Base-by-base conservation (phyloP, 64 coral and sea anemone genomes). In the Pachyseris speciosa region DNA sequence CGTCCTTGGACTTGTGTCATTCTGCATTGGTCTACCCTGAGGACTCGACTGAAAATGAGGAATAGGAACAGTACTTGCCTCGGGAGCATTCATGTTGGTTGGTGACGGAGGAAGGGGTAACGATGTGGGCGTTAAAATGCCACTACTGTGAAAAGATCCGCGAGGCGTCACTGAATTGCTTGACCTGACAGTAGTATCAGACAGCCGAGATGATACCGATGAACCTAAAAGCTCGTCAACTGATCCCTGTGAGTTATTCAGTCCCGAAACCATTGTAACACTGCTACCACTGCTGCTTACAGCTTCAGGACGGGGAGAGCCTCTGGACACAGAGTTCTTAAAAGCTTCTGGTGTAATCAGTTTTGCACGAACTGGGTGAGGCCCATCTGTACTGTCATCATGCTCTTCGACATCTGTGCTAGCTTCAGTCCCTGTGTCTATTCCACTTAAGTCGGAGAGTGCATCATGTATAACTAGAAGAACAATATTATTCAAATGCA, bases 341-440 rank as follows among this genome's bases (percentile, higher is more conserved):
- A 98, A 98, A 1, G 96, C 96, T 52, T 98, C 93, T 17, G 96
- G 96, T 19, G 96, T 87, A 20, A 98, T 95, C 1, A 98, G 93
- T 29, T 92, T 98, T 1, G 89, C 78, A 20, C 52, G 79, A 15
- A 66, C 10, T 55, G 91, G 61, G 19, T 26, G 30, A 61, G 61
- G 74, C 69, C 59, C 85, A 32, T 81, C 89, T 9, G 93, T 69
- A 25, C 13, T 60, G 15, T 66, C 43, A 20, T 95, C 96, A n/a
- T 52, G 73, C 51, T 98, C 96, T 43, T 98, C 96, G 16, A 87
- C 64, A 81, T 98, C 93, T 42, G 92, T 94, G 45, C 93, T 94
- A 19, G 90, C 53, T 85, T 96, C 94, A 50, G 94, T 83, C 39
- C 92, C 76, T n/a, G 89, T 94, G 25, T 97, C 95, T 68, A 95